phyloP scores from a whole-genome alignment of 2,888 invertebrate species.

The Cephus sareptanus region DNA sequence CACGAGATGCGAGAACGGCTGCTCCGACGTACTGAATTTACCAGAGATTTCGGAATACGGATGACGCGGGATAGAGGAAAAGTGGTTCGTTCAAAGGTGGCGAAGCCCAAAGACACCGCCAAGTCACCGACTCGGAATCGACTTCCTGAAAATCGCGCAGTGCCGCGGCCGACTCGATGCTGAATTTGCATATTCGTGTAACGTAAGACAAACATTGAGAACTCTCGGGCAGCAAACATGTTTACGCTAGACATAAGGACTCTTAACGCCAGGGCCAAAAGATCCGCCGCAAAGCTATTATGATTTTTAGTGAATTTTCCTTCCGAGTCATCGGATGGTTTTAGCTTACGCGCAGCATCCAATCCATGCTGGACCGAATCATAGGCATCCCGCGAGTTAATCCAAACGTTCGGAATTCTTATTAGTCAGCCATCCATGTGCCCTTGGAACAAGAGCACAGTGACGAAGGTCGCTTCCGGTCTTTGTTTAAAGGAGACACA shows the following conservation, averaged over 20 bases:
- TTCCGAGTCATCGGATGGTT: too few species aligned
- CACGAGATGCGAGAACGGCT: too few species aligned
- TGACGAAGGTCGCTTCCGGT: conserved; percentile 20
- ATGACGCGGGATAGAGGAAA: too few species aligned
- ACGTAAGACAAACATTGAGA: conserved; percentile 13
- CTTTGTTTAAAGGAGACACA: conserved; percentile 12
- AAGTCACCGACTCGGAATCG: not conserved
- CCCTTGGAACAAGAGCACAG: conserved; percentile 15
- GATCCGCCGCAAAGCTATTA: not conserved
- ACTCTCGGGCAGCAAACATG: conserved; percentile 12
- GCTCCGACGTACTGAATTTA: too few species aligned
- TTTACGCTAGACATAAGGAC: not conserved
- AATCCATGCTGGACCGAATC: too few species aligned
- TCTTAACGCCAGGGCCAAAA: conserved; percentile 15
- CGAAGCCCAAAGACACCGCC: not conserved
- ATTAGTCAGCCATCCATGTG: conserved; percentile 16
- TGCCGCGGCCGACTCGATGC: not conserved
- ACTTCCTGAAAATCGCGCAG: not conserved
- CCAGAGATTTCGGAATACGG: too few species aligned
- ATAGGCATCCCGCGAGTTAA: too few species aligned
- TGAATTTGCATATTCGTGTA: conserved; percentile 17
- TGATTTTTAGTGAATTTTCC: conserved; percentile 1
- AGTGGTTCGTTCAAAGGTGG: too few species aligned
- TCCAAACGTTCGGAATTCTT: too few species aligned
- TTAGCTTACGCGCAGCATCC: too few species aligned